Percentiles rank a stretch among this genome's conserved stretches.
Evolutionary conservation across 2,113 vertebrate genomes (phyloP).

Genomic region (Solea senegalensis): DNA sequence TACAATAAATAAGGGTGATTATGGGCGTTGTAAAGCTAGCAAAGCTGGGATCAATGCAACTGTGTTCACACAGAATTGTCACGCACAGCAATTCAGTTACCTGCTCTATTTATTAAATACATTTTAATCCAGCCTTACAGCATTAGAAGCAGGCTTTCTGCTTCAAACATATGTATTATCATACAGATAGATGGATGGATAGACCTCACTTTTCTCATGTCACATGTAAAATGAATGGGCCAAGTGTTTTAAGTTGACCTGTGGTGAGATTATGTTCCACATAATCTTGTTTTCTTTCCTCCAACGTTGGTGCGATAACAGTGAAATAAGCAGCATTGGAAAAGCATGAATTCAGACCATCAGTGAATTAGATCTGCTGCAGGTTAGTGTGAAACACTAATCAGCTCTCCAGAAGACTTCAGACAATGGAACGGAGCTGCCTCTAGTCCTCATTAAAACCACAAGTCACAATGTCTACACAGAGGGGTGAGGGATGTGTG

Average conservation of each 20-base stretch:
- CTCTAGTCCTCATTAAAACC: slow-evolving; percentile 41
- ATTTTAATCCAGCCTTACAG: background rate
- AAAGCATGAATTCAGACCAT: slow-evolving; percentile 19
- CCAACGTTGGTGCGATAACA: background rate
- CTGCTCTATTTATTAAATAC: background rate
- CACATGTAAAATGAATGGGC: slow-evolving; percentile 40
- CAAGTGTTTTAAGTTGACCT: background rate
- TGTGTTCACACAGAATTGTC: background rate
- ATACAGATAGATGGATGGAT: no score
- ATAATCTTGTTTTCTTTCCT: background rate
- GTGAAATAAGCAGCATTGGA: background rate
- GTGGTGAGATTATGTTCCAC: slow-evolving; percentile 11
- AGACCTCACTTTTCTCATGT: background rate
- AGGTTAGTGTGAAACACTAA: slow-evolving; percentile 28
- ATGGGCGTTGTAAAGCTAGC: background rate
- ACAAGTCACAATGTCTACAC: slow-evolving; percentile 17
- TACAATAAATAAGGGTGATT: background rate
- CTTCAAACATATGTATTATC: no score
- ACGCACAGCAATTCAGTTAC: background rate
- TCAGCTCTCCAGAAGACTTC: slow-evolving; percentile 27
- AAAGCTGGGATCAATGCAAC: background rate
- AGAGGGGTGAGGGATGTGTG: slow-evolving; percentile 13
- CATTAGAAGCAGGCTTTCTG: background rate
- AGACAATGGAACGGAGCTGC: slow-evolving; percentile 19
- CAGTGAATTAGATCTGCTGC: slow-evolving; percentile 32